Evolutionary conservation across 35 echinoderm and acorn worm species (phyloP), one percentile per base, ranked within the genome.

Genomic region (Ophioderma brevispina): DNA sequence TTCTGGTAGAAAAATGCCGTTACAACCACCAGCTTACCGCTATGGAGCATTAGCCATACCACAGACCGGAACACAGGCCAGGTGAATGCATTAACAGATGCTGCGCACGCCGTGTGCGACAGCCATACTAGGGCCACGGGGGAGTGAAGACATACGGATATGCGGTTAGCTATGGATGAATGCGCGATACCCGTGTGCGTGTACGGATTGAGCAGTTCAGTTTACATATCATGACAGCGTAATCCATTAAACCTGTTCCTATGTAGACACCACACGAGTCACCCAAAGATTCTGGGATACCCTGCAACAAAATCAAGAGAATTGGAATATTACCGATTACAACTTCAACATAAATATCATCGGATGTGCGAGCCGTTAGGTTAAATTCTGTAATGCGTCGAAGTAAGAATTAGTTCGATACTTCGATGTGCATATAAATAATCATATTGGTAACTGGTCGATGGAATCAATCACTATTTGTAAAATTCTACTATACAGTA

Each of bases 241-340:
- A 89, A 64, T 98, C 93, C 96, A 98, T 98, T 90, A 98, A 89
- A n/a, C 96, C 96, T 25, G 95, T 84, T 25, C 96, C 96, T 33
- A 95, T 88, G 37, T 91, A 98, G 23, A 98, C 96, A 78, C 96
- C 96, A 84, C 93, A 95, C 21, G 80, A 78, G 59, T 92, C 84
- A 23, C 84, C 84, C 13, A 95, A 81, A 15, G 32, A 81, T 13
- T 86, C 93, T 0, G 93, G 90, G 37, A 90, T 79, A 43, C n/a
- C n/a, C n/a, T n/a, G n/a, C n/a, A n/a, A n/a, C n/a, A n/a, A n/a
- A n/a, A n/a, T n/a, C n/a, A n/a, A n/a, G n/a, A n/a, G n/a, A n/a
- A n/a, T n/a, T n/a, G n/a, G n/a, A n/a, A n/a, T n/a, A n/a, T n/a
- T n/a, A n/a, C n/a, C n/a, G n/a, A n/a, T n/a, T n/a, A n/a, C n/a